Evolutionary conservation across 2,113 vertebrate species (phyloP).

Genomic region (Myanophis thanlyinensis): DNA sequence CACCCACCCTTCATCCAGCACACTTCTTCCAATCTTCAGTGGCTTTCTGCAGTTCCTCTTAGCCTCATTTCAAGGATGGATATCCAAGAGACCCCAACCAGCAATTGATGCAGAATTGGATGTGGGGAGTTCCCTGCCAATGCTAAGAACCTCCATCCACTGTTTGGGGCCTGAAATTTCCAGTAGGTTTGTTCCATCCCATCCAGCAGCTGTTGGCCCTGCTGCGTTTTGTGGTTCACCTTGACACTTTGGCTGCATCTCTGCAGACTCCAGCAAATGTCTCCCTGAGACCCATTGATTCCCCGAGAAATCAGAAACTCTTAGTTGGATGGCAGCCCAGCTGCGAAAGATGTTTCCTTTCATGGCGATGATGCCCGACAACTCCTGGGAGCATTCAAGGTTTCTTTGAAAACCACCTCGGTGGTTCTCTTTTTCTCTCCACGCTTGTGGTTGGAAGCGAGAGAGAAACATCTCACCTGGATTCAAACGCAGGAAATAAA

Average conservation of each 20-base stretch:
- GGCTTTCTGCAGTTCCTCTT: neutral
- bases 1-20: neutral
- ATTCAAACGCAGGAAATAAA: constrained; percentile 3
- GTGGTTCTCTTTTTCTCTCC: too few species aligned
- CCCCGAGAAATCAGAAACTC: neutral
- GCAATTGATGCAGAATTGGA: neutral
- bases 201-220: neutral
- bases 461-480: neutral
- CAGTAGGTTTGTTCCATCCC: neutral
- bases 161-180: neutral
- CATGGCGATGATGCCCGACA: neutral
- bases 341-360: neutral
- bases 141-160: neutral
- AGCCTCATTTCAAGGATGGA: neutral
- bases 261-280: neutral
- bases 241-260: neutral
- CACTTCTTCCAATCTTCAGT: neutral
- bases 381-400: constrained; percentile 6
- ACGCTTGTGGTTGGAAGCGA: neutral
- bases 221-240: neutral
- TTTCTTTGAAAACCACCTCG: neutral
- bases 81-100: neutral
- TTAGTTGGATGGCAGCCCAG: neutral
- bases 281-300: neutral
- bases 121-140: neutral